Evolutionary conservation across 2,113 vertebrate genomes (phyloP).

Genomic region (Phrynocephalus versicolor): DNA sequence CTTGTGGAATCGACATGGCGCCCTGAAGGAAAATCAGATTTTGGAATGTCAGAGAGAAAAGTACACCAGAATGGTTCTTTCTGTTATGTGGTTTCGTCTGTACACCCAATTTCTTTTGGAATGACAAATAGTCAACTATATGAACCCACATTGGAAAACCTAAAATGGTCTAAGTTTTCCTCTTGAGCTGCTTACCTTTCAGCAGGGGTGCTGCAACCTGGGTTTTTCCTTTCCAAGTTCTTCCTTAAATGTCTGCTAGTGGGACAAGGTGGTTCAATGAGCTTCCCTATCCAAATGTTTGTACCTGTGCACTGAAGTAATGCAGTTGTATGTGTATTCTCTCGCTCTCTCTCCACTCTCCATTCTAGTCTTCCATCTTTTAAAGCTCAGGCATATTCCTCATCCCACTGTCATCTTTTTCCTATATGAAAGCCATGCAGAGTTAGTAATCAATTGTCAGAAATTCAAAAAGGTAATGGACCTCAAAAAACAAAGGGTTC

Average conservation of each 20-base stretch:
- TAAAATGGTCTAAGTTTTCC: not conserved
- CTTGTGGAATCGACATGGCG: too few species aligned
- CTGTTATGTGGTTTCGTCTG: not conserved
- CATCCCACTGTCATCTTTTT: too few species aligned
- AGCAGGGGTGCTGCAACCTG: not conserved
- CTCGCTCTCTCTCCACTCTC: not conserved
- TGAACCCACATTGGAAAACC: too few species aligned
- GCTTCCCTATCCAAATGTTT: not conserved
- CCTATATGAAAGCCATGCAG: not conserved
- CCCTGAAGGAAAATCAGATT: not conserved
- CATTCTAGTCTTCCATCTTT: too few species aligned
- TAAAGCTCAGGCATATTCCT: too few species aligned
- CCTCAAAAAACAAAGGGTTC: too few species aligned
- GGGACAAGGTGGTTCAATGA: not conserved
- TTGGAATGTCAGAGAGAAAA: not conserved
- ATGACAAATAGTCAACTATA: not conserved
- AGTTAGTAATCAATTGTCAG: not conserved
- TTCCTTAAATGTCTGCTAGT: too few species aligned
- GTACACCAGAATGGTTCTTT: not conserved
- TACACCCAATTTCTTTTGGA: not conserved
- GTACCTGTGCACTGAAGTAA: not conserved
- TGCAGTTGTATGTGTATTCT: not conserved
- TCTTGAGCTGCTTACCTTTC: not conserved
- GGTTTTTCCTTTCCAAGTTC: not conserved
- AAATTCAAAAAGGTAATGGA: not conserved